Evolutionary conservation across 53 echinoderm and acorn worm species (phyloP), one percentile per base, ranked within the genome.

Genomic region (Echinarachnius parma): DNA sequence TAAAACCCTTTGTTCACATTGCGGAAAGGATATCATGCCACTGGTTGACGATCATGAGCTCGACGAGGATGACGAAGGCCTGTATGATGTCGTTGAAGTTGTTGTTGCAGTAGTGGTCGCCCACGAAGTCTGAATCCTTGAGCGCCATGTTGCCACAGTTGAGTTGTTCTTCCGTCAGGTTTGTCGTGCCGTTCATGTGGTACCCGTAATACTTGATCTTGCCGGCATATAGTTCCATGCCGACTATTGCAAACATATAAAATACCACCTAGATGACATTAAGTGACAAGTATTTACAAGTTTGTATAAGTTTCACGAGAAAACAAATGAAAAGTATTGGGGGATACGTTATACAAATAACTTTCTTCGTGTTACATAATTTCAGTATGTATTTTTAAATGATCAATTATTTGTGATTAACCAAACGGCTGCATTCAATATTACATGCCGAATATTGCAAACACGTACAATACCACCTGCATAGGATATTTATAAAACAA

Each of bases 21-120:
- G n/a, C n/a, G n/a, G n/a, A 89, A 94, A 94, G 95, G 95, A 94
- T 94, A 94, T 94, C 82, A 82, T 94, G 95, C 95, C 95, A 94
- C 48, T 94, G 95, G 59, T 94, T 94, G 76, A 94, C 95, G 3
- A 94, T 66, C 60, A 84, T 94, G 37, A 94, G 84, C 69, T 94
- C 84, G 63, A 94, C 83, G 34, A 94, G 81, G 25, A 84, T 76
- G 27, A 94, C 69, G 79, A 86, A 90, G 1, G 95, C 87, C 60
- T 89, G 90, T 15, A 81, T 16, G 61, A 94, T 75, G 61, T 94
- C 81, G 78, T 94, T 94, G 76, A 94, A 94, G 76, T 94, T 94
- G 77, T 94, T 94, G 66, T 90, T 90, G 80, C 90, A 94, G 82
- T 94, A 94, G 69, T 90, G 90, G 52, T 89, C 86, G 22, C 71